Evolutionary conservation across 2,113 vertebrate species (phyloP).

Genomic region (Platichthys stellatus): DNA sequence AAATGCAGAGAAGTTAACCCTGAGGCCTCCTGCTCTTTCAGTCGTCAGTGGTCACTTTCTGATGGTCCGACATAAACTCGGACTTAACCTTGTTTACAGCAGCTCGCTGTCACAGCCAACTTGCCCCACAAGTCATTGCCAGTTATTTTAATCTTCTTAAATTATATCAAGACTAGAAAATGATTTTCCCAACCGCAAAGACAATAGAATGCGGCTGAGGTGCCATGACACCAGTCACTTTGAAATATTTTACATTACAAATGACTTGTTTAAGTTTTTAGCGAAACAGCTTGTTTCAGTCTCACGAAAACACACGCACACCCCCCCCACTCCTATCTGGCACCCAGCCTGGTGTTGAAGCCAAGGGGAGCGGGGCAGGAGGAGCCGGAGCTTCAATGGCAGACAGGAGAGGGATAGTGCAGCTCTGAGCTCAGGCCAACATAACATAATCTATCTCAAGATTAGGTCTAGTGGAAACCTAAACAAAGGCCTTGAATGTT

Average conservation of each 20-base stretch:
- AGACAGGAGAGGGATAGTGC: slow-evolving; percentile 33
- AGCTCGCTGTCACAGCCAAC: not conserved
- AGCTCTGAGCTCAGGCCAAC: slow-evolving; percentile 34
- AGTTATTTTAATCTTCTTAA: not conserved
- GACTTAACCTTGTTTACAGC: not conserved
- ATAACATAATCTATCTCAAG: slow-evolving; percentile 41
- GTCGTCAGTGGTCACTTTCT: not conserved
- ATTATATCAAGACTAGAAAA: not conserved
- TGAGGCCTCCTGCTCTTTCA: not conserved
- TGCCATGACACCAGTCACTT: not conserved
- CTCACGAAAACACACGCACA: slow-evolving; percentile 29
- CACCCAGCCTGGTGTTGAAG: slow-evolving; percentile 27
- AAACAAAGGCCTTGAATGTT: slow-evolving; percentile 43
- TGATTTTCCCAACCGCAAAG: not conserved
- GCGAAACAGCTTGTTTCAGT: not conserved
- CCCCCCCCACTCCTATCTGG: slow-evolving; percentile 3
- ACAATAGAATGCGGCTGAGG: not conserved
- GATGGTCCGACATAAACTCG: not conserved
- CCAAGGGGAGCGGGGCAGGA: slow-evolving; percentile 17
- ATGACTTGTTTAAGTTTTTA: no score
- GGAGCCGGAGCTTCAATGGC: slow-evolving; percentile 25
- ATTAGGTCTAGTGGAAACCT: slow-evolving; percentile 51
- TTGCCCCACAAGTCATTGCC: not conserved
- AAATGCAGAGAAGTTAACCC: not conserved
- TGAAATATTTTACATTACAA: no score